These are phyloP conservation scores for Chelonoidis abingdonii DNA, from an alignment of 2,113 vertebrate genomes.

Conservation along the genomic window DNA sequence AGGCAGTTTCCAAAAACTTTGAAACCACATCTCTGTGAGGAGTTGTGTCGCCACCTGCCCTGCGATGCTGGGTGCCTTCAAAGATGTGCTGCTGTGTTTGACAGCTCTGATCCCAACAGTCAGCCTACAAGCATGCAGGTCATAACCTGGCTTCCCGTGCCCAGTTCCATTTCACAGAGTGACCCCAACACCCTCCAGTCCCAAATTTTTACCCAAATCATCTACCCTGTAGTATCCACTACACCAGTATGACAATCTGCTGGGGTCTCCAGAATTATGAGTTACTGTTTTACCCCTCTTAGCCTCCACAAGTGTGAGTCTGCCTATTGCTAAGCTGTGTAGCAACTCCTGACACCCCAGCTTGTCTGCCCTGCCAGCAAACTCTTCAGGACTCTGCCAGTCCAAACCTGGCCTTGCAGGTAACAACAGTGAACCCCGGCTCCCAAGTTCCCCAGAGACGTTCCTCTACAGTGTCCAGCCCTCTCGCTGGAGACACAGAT, in stretches of 20 bases:
- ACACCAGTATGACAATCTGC: not conserved
- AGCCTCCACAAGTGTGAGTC: not conserved
- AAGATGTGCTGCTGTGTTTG: not conserved
- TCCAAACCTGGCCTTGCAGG: not conserved
- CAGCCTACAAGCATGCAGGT: not conserved
- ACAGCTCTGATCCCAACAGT: not conserved
- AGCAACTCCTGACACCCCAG: not conserved
- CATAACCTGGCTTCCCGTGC: not conserved
- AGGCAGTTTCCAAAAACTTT: not conserved
- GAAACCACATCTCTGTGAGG: not conserved
- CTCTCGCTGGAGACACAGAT: not conserved
- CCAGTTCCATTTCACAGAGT: not conserved
- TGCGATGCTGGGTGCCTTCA: not conserved
- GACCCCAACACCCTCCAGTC: not conserved
- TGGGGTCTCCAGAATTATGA: not conserved
- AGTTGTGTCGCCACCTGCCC: not conserved
- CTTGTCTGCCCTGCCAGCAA: not conserved
- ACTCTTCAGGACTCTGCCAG: not conserved
- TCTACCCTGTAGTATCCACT: not conserved
- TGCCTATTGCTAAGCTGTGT: not conserved
- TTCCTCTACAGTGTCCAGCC: not conserved
- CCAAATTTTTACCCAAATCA: not conserved
- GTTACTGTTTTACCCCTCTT: not conserved
- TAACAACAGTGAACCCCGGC: not conserved
- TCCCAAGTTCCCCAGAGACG: not conserved